These are phyloP conservation scores for Poeciliopsis infans DNA, from an alignment of 2,797 vertebrate species.

Conservation along the genomic window DNA sequence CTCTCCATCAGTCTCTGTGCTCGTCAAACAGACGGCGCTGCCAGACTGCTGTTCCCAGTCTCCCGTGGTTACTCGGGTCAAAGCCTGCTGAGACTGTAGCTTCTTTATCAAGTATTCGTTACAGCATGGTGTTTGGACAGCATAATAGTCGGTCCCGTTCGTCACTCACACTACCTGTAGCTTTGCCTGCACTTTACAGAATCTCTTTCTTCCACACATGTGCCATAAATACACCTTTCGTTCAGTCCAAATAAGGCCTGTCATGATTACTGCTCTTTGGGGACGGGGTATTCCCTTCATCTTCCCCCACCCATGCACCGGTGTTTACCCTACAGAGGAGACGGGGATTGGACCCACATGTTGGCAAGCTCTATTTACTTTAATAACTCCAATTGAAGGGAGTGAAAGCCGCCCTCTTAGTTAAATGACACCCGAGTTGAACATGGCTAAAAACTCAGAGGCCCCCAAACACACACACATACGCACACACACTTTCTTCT, in stretches of 20 bases:
- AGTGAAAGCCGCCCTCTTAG: conserved; percentile 64
- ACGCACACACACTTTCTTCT: conserved; percentile 31
- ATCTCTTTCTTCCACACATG: conserved; percentile 45
- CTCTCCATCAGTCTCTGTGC: conserved; percentile 24
- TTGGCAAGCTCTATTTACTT: conserved; percentile 75
- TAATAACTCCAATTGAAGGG: conserved; percentile 76
- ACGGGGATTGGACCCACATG: conserved; percentile 77
- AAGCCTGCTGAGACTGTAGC: conserved; percentile 17
- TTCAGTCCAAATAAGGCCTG: conserved; percentile 52
- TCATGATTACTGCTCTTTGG: conserved; percentile 56
- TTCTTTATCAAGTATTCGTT: conserved; percentile 10
- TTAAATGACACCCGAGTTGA: conserved; percentile 76
- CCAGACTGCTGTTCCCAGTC: conserved; percentile 49
- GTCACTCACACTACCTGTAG: conserved; percentile 26
- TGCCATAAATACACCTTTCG: conserved; percentile 64
- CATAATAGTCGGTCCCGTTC: not conserved
- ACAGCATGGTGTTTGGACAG: not conserved
- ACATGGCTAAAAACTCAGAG: conserved; percentile 55
- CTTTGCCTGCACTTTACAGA: conserved; percentile 35
- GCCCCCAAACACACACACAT: conserved; percentile 9
- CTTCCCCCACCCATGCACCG: conserved; percentile 41
- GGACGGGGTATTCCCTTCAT: conserved; percentile 59
- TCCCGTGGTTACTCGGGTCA: conserved; percentile 62
- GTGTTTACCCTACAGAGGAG: conserved; percentile 69
- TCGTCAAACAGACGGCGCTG: conserved; percentile 59